Base-by-base conservation (phyloP, 2,797 vertebrate genomes). In the Pangasius krempfi region DNA sequence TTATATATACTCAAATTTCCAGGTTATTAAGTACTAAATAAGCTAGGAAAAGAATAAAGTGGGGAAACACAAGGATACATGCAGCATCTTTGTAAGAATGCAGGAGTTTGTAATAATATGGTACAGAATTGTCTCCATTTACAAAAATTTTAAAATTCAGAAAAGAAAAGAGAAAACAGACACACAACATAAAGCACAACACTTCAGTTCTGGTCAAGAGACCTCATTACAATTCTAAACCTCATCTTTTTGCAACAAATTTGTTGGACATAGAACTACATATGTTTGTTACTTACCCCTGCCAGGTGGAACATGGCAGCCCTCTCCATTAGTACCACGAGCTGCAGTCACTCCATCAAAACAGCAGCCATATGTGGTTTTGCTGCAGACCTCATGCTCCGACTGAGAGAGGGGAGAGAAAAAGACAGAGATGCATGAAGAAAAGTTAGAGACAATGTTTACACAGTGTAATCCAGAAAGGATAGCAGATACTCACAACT, bases 351-450 rank as follows among this genome's bases (percentile, higher is more conserved):
- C 50, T 0, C 96, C 96, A 94, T 99, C 98, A 87, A 95, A 98
- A 86, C 99, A 99, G 94, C 99, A 99, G 73, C 98, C 99, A 0
- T 96, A 99, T 60, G 87, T 27, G 80, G 98, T 97, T 86, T 85
- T 72, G 0, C 96, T 95, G 89, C 98, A 99, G 90, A 96, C 94
- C 27, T 96, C 96, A 8, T 94, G 93, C 90, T 91, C 88, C 40
- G 85, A 25, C 56, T 84, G 44, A 37, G 93, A 79, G 68, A 60
- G 62, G 52, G 64, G 25, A 95, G 87, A 86, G 88, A 89, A 10
- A 92, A 1, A 86, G 87, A 79, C 3, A 40, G 14, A 88, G 44
- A 75, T 18, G 25, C 1, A 47, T 30, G 54, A 3, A 37, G 10
- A 60, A 50, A 50, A 56, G 14, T 18, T 18, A 18, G 44, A 73